Evolutionary conservation across 2,113 vertebrate species (phyloP).

Genomic region (Hyla sarda): DNA sequence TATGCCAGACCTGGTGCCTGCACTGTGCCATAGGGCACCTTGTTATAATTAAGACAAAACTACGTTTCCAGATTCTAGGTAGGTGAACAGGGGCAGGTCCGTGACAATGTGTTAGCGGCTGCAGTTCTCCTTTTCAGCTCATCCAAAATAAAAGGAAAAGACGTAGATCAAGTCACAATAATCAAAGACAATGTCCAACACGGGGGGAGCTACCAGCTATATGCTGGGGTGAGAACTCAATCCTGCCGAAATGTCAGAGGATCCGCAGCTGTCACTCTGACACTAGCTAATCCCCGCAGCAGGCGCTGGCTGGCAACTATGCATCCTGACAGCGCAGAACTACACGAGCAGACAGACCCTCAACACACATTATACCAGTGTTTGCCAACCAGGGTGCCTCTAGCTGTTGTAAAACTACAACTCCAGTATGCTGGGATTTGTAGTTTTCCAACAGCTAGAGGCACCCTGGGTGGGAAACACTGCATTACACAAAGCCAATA

Average conservation of each 20-base stretch:
- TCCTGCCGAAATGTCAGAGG: background rate
- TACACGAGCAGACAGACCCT: no score
- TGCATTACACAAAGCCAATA: no score
- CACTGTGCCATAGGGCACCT: no score
- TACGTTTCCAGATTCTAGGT: background rate
- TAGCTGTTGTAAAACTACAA: no score
- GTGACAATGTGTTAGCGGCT: background rate
- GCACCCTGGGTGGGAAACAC: no score
- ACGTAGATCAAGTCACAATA: background rate
- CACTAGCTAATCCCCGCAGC: background rate
- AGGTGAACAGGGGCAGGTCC: background rate
- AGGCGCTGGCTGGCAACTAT: background rate
- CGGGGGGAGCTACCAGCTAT: background rate
- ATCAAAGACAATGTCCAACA: background rate
- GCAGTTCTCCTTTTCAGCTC: background rate
- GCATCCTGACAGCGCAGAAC: background rate
- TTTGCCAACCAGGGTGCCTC: no score
- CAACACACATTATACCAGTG: no score
- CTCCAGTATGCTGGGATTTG: no score
- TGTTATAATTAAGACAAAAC: no score
- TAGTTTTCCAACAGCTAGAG: no score
- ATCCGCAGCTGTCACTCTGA: constrained; percentile 25
- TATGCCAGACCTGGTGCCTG: no score
- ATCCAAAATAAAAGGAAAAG: background rate
- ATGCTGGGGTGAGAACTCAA: background rate